phyloP scores from a whole-genome alignment of 2,113 vertebrate species.

The Nothocercus julius region DNA sequence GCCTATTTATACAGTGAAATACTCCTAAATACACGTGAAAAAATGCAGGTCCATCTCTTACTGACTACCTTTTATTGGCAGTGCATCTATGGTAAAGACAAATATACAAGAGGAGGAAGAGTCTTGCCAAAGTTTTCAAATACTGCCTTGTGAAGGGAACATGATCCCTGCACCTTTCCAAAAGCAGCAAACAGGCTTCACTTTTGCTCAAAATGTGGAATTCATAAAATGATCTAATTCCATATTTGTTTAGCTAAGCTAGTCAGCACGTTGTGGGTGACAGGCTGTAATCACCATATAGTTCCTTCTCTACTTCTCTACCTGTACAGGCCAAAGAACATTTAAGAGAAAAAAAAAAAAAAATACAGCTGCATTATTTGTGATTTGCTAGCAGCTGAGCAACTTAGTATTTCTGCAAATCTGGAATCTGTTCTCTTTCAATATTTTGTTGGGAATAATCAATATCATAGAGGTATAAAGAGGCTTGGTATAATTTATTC shows the following conservation, averaged over 20 bases:
- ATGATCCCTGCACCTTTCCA: background rate
- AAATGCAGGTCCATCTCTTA: background rate
- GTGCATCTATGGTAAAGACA: background rate
- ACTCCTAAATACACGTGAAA: background rate
- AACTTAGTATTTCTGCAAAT: background rate
- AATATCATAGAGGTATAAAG: background rate
- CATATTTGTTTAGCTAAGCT: background rate
- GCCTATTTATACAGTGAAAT: background rate
- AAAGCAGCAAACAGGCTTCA: background rate
- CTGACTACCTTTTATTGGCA: fast-evolving
- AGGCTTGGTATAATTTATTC: background rate
- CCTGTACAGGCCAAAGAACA: background rate
- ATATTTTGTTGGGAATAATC: background rate
- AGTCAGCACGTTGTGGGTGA: background rate
- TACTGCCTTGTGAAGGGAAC: background rate
- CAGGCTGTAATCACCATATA: background rate
- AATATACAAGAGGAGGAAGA: background rate
- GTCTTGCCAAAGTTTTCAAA: background rate
- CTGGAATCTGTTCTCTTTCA: background rate
- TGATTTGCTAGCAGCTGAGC: background rate
- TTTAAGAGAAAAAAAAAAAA: background rate
- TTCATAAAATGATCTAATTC: background rate
- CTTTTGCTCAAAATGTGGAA: background rate
- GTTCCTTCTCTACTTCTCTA: background rate
- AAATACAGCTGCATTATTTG: background rate